phyloP scores from a whole-genome alignment of 2,888 invertebrate species.

The Orthosia gothica region DNA sequence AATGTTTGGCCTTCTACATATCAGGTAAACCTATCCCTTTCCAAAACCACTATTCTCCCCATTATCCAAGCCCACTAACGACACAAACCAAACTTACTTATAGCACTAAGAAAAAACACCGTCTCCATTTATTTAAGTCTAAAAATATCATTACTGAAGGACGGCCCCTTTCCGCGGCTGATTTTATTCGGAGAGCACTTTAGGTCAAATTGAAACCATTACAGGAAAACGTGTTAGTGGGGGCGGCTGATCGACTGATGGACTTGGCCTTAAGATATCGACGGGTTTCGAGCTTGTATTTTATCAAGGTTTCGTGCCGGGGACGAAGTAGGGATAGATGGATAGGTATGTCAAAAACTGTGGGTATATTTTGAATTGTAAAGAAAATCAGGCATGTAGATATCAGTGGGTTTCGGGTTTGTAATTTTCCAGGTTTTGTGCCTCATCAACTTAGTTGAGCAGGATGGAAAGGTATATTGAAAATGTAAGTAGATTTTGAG shows the following conservation, averaged over 20 bases:
- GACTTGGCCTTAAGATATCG: conserved; percentile 44
- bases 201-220: conserved; percentile 82
- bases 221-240: conserved; percentile 79
- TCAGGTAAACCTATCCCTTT: no score
- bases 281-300: conserved; percentile 39
- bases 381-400: no score
- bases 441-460: no score
- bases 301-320: conserved; percentile 32
- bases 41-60: neutral
- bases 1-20: no score
- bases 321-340: neutral
- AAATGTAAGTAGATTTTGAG: no score
- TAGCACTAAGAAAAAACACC: conserved; percentile 36
- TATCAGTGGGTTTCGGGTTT: no score
- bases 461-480: no score
- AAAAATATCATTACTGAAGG: conserved; percentile 68
- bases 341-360: neutral
- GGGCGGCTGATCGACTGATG: conserved; percentile 72
- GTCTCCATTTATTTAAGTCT: conserved; percentile 63
- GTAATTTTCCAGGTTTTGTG: no score
- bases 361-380: neutral
- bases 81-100: conserved; percentile 21
- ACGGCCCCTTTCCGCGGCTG: conserved; percentile 63
- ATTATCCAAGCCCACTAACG: neutral
- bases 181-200: conserved; percentile 77